These are phyloP conservation scores for Glomeris marginata DNA, from an alignment of 2,888 invertebrate species.

Conservation along the genomic window DNA sequence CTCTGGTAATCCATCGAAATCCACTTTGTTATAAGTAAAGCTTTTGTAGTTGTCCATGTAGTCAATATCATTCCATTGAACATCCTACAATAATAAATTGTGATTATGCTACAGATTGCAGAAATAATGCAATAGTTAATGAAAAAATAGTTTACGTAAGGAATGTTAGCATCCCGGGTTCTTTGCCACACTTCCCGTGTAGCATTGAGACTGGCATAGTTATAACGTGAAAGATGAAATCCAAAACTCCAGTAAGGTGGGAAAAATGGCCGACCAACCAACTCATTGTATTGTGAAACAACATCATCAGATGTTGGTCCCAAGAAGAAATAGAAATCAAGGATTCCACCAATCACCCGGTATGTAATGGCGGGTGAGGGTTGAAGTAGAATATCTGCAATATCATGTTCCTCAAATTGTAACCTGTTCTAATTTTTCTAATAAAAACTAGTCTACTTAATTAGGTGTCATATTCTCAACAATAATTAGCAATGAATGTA, in stretches of 20 bases:
- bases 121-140: slow-evolving; percentile 2
- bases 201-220: slow-evolving; percentile 48
- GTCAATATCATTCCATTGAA: slow-evolving; percentile 71
- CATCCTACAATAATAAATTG: slow-evolving; percentile 21
- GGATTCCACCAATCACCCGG: slow-evolving; percentile 61
- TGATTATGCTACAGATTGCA: slow-evolving; percentile 1
- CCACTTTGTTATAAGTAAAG: slow-evolving; percentile 53
- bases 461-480: background rate
- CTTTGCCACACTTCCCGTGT: slow-evolving; percentile 50
- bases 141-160: slow-evolving; percentile 42
- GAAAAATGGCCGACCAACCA: slow-evolving; percentile 31
- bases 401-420: no score
- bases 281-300: slow-evolving; percentile 46
- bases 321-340: slow-evolving; percentile 60
- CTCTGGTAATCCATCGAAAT: slow-evolving; percentile 47
- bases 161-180: slow-evolving; percentile 57
- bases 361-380: slow-evolving; percentile 68
- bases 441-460: no score
- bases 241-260: slow-evolving; percentile 30
- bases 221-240: slow-evolving; percentile 28
- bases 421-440: no score
- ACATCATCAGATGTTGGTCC: slow-evolving; percentile 55
- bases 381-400: slow-evolving; percentile 58
- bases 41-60: slow-evolving; percentile 65
- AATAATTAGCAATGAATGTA: no score